Base-by-base conservation (phyloP, 2,888 invertebrate genomes). In the Aleiodes leptofemur region DNA sequence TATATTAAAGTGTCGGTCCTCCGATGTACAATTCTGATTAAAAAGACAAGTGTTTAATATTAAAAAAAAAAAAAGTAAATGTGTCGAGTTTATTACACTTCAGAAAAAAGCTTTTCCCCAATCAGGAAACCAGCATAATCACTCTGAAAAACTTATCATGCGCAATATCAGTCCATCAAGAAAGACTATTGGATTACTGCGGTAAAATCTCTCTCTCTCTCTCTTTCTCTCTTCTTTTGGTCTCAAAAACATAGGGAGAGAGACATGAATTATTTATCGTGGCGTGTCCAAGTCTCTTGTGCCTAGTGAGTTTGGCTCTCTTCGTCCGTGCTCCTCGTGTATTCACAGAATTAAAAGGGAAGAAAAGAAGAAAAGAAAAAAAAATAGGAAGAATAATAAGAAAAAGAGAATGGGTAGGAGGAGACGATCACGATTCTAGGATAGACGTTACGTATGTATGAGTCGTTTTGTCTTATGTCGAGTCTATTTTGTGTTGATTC, bases 211-310 rank as follows among this genome's bases (percentile, higher is more conserved):
- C 59, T 29, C 59, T 31, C n/a, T 29, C 29, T 23, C n/a, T 57
- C 31, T 34, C n/a, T 13, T 4, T 57, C 31, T 57, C 57, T 13
- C 51, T 8, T 59, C 59, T 59, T 29, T 34, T 29, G 34, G 14
- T 59, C 5, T 57, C 29, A 13, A 13, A n/a, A 23, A 23, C 48
- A 48, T 16, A 64, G 55, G 50, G 29, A 43, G 38, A 64, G 50
- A 74, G 59, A 74, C 74, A 74, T 74, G 74, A 74, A 74, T 74
- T 70, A 74, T 74, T 69, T 74, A 74, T 74, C 61, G 51, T 66
- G 69, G 73, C 73, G 69, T 73, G 73, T 73, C 51, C 51, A 70
- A 69, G 43, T 43, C 43, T 43, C 43, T 43, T 43, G 43, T 50
- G 57, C 69, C 29, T 16, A 57, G 53, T 31, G 55, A 68, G 48